Conservation (phyloP, 2,888 invertebrate species). For the Leptinotarsa tumamoca region DNA sequence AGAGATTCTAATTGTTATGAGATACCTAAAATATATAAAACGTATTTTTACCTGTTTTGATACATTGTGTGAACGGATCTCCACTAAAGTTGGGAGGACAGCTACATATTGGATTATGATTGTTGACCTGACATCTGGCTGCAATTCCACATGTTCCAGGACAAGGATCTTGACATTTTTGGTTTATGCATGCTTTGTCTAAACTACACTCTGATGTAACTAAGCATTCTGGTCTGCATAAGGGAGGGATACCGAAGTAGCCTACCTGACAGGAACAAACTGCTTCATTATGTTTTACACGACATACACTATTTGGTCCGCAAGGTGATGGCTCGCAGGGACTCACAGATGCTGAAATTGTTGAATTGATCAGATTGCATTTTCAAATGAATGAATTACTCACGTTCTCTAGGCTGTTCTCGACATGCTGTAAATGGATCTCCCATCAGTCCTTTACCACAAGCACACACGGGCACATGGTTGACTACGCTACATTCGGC, state of each 20-base stretch:
- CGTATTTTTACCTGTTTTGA: slow-evolving; percentile 63
- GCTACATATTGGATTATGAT: slow-evolving; percentile 75
- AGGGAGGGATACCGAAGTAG: slow-evolving; percentile 72
- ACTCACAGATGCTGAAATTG: slow-evolving; percentile 64
- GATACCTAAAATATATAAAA: not conserved
- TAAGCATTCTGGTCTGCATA: slow-evolving; percentile 73
- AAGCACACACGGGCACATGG: slow-evolving; percentile 86
- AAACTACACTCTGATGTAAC: slow-evolving; percentile 73
- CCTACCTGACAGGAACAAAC: slow-evolving; percentile 74
- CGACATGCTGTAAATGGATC: slow-evolving; percentile 87
- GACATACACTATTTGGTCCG: slow-evolving; percentile 73
- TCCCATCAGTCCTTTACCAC: slow-evolving; percentile 80
- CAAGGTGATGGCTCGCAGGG: slow-evolving; percentile 74
- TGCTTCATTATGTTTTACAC: slow-evolving; percentile 70
- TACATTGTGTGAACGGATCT: slow-evolving; percentile 72
- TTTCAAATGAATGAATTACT: slow-evolving; percentile 59
- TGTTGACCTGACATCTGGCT: slow-evolving; percentile 72
- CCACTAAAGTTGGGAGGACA: slow-evolving; percentile 73
- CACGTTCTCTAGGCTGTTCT: slow-evolving; percentile 70
- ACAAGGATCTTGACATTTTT: slow-evolving; percentile 75
- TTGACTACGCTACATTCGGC: slow-evolving; percentile 86
- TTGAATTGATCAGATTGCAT: not conserved
- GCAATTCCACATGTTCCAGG: slow-evolving; percentile 72
- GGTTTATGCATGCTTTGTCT: slow-evolving; percentile 73
- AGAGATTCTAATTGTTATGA: not conserved